Base-by-base conservation (phyloP, 2,888 invertebrate genomes). In the Ectemnius lituratus region DNA sequence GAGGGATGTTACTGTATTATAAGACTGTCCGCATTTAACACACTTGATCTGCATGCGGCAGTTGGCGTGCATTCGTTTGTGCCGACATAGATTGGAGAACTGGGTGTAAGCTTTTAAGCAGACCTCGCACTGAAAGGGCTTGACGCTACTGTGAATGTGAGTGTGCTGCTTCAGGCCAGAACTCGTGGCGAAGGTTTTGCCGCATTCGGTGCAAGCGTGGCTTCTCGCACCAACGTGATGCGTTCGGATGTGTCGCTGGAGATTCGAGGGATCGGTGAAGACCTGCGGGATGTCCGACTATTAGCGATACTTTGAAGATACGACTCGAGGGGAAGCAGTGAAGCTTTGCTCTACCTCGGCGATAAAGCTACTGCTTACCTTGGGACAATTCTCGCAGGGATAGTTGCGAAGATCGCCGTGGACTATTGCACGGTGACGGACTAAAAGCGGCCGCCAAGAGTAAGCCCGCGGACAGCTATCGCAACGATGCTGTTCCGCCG, bases 101-200 rank as follows among this genome's bases (percentile, higher is more conserved):
- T 99, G 99, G 2, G 99, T 99, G 92, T 99, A 99, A 11, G 98
- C 96, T 93, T 99, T 99, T 90, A 96, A 96, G 93, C 99, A 99
- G 82, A 98, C 97, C 90, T 97, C 97, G 92, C 98, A 98, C 93
- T 96, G 96, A 92, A 99, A 99, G 3, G 99, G 99, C 91, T 99
- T 99, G 83, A 98, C 96, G 89, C 97, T 97, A 88, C 97, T 97
- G 93, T 99, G 99, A 87, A 99, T 99, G 92, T 99, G 99, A 46
- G 98, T 98, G 92, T 99, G 99, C 91, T 99, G 99, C 91, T 99
- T 99, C 68, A 99, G 94, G 52, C 99, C 99, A 81, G 98, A 98
- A 74, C 98, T 97, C 52, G 99, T 98, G 62, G 97, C 97, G 92
- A 99, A 99, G 75, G 98, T 98, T 93, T 99, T 99, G 81, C 99